phyloP scores from a whole-genome alignment of 2,888 invertebrate genomes.

The Netelia inedita region DNA sequence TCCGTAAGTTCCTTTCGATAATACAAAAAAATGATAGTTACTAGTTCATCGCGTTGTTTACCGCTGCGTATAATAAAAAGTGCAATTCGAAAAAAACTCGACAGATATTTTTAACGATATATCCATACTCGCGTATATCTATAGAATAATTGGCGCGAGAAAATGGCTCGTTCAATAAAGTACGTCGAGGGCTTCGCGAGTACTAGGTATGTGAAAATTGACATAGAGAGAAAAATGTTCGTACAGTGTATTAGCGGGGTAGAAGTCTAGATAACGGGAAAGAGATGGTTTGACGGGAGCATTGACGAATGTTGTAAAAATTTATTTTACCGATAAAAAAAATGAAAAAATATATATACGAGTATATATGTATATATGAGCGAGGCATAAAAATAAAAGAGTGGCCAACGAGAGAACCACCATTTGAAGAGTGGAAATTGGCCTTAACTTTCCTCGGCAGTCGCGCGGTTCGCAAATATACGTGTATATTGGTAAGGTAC shows the following conservation, averaged over 20 bases:
- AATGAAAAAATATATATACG: neutral
- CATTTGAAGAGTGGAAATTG: slow-evolving; percentile 30
- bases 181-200: neutral
- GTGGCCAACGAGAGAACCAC: neutral
- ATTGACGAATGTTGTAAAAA: slow-evolving; percentile 39
- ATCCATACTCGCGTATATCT: neutral
- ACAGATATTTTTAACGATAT: slow-evolving; percentile 6
- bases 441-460: slow-evolving; percentile 20
- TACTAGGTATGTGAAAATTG: neutral
- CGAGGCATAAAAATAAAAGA: neutral
- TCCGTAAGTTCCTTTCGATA: slow-evolving; percentile 21
- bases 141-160: neutral
- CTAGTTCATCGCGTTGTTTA: slow-evolving; percentile 20
- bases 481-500: slow-evolving; percentile 12
- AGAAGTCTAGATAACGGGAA: too few species aligned
- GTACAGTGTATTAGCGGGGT: slow-evolving; percentile 18
- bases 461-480: slow-evolving; percentile 18
- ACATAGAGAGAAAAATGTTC: slow-evolving; percentile 1
- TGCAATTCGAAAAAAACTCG: slow-evolving; percentile 27
- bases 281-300: slow-evolving; percentile 18
- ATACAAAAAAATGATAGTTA: slow-evolving; percentile 40
- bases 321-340: slow-evolving; percentile 48
- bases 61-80: slow-evolving; percentile 4
- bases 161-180: slow-evolving; percentile 10
- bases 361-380: too few species aligned